phyloP scores from a whole-genome alignment of 2,797 vertebrate species.

The Sylvia borin region DNA sequence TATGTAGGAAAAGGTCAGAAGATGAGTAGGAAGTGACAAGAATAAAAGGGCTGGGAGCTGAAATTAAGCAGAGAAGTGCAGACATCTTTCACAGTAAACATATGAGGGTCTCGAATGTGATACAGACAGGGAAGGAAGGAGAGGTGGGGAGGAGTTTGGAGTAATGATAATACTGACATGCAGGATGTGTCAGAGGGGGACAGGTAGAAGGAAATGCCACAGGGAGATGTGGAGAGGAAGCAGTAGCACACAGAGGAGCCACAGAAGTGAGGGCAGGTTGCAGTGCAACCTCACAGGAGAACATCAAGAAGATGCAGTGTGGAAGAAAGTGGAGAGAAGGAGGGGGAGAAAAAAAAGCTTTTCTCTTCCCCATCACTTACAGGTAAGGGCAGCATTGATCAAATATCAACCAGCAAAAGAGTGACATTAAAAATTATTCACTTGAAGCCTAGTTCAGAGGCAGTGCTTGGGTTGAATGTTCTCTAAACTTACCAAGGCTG shows the following conservation, averaged over 20 bases:
- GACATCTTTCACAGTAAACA: constrained; percentile 14
- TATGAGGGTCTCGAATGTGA: background rate
- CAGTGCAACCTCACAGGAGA: background rate
- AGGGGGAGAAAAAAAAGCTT: background rate
- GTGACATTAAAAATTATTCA: background rate
- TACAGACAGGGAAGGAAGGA: background rate
- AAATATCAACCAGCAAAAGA: background rate
- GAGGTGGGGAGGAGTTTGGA: background rate
- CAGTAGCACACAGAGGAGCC: background rate
- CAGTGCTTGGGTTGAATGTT: background rate
- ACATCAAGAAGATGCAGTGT: background rate
- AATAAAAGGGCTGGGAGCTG: constrained; percentile 28
- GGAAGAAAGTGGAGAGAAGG: background rate
- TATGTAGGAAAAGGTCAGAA: constrained; percentile 14
- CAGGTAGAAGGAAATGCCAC: background rate
- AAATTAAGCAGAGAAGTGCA: constrained; percentile 45
- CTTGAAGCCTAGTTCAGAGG: background rate
- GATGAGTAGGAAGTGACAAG: background rate
- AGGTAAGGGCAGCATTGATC: background rate
- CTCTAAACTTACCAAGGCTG: background rate
- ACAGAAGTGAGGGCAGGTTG: background rate
- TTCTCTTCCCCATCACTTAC: background rate
- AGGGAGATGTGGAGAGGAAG: background rate
- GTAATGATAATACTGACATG: background rate
- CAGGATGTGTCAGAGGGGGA: background rate